Base-by-base conservation (phyloP, 2,888 invertebrate genomes). In the Scaptodrosophila latifasciaeformis region DNA sequence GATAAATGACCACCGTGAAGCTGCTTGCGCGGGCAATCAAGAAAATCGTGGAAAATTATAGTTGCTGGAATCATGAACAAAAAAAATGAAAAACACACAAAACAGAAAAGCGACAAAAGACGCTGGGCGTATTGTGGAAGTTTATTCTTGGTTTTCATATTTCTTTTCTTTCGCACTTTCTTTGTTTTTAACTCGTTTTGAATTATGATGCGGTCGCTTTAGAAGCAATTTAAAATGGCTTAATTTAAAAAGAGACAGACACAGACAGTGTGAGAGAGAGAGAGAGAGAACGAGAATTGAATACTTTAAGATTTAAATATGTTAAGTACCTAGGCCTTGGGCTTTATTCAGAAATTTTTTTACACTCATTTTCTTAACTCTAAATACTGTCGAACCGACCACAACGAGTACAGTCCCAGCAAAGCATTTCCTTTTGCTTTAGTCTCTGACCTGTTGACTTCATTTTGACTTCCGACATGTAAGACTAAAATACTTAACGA, bases 41-140 rank as follows among this genome's bases (percentile, higher is more conserved):
- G 75, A 65, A 67, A 62, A 77, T 67, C 67, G 75, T 56, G 62
- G 49, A 77, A 74, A 80, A 78, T 80, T 77, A 74, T 77, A 74
- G 78, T 67, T 74, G 57, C 63, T 54, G 52, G 52, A 43, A 54
- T 48, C 54, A 59, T 54, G 62, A 59, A 69, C 50, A 68, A 61
- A 55, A 57, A 50, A 31, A 42, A 17, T 9, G 31, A 24, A 44
- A 34, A 15, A 31, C 29, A 30, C 13, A 49, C 27, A 45, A 18
- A 55, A 62, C 47, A 57, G 55, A 47, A 40, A 31, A 54, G 18
- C 29, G 53, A 65, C 55, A 56, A 59, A 59, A 65, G 45, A 49
- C 52, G 50, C n/a, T 7, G 12, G 35, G 15, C 39, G 17, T 10
- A 19, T 10, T 4, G 31, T 3, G 2, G 10, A 31, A 31, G 12